Percentiles rank a stretch among this genome's conserved stretches.
Evolutionary conservation across 2,113 vertebrate species (phyloP).

Genomic region (Hylia prasina): DNA sequence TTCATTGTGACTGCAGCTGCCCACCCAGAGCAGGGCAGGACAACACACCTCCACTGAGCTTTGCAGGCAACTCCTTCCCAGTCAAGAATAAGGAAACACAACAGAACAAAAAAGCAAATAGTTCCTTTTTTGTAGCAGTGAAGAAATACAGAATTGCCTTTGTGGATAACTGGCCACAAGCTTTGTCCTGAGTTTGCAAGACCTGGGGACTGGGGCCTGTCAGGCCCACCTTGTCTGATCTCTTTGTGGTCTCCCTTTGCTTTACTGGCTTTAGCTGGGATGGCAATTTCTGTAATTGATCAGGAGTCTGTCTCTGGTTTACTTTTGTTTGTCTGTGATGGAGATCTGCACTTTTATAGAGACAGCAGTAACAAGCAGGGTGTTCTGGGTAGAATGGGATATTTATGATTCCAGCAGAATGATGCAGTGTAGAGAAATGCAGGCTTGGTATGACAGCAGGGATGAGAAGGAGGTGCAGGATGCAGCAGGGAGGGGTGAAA

Average conservation of each 20-base stretch:
- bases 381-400: not conserved
- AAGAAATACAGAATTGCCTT: not conserved
- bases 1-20: not conserved
- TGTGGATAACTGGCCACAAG: not conserved
- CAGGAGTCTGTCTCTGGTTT: not conserved
- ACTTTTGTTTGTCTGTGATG: not conserved
- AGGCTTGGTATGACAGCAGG: not conserved
- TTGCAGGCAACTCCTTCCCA: not conserved
- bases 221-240: not conserved
- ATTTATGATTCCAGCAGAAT: not conserved
- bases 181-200: not conserved
- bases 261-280: not conserved
- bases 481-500: not conserved
- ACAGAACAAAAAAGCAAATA: not conserved
- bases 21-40: not conserved
- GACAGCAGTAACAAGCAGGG: not conserved
- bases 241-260: not conserved
- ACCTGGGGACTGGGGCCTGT: fast-evolving
- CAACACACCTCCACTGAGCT: not conserved
- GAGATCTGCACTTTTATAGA: not conserved
- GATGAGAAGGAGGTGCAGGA: not conserved
- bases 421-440: not conserved
- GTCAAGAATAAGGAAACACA: not conserved
- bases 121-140: not conserved
- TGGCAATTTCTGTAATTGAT: not conserved